A percentile compares a stretch with the other conserved stretches of the same genome.
Evolutionary conservation across 2,797 vertebrate genomes (phyloP).

Genomic region (Myotis planiceps): DNA sequence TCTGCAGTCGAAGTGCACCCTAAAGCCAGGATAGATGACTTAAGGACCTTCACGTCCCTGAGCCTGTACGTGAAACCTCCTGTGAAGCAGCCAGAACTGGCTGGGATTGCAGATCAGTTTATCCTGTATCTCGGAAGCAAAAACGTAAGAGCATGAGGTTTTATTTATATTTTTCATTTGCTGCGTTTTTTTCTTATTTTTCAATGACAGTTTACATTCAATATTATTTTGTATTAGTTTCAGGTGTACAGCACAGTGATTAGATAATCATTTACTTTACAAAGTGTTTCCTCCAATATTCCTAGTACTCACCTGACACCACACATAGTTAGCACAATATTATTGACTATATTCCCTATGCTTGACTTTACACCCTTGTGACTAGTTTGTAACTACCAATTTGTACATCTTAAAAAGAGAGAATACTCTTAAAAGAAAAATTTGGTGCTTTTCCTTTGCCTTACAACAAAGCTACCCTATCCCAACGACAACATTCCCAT

Average conservation of each 20-base stretch:
- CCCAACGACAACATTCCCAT: neutral
- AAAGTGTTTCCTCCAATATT: neutral
- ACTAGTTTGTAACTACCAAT: neutral
- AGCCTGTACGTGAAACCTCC: slow-evolving; percentile 93
- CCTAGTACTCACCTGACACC: neutral
- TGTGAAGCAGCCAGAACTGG: slow-evolving; percentile 88
- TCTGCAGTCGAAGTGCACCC: slow-evolving; percentile 95
- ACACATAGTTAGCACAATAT: neutral
- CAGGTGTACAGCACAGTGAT: neutral
- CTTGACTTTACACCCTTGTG: neutral
- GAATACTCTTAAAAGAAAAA: neutral
- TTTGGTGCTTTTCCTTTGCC: neutral
- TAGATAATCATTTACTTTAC: neutral
- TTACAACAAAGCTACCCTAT: neutral
- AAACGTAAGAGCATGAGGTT: slow-evolving; percentile 88
- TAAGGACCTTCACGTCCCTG: slow-evolving; percentile 95
- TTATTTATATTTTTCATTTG: neutral
- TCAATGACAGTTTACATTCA: neutral
- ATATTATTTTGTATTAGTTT: neutral
- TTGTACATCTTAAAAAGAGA: neutral
- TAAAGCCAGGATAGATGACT: slow-evolving; percentile 91
- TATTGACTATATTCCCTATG: neutral
- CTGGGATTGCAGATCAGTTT: slow-evolving; percentile 92
- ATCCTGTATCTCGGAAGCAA: slow-evolving; percentile 96
- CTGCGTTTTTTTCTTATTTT: neutral